phyloP scores from a whole-genome alignment of 2,797 vertebrate genomes.

The Odontamblyopus lacepedii region DNA sequence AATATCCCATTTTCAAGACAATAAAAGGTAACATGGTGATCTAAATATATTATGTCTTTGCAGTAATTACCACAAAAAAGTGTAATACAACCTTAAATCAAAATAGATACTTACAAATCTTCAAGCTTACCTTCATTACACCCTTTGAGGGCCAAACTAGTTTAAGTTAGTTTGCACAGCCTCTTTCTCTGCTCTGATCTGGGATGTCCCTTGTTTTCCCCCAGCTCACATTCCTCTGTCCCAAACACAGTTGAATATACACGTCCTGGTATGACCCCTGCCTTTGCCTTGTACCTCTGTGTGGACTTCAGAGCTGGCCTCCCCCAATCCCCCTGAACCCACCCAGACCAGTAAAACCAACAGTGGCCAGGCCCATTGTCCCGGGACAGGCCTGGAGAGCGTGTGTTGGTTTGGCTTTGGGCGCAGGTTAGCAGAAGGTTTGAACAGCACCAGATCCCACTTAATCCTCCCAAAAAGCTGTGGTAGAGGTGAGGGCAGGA shows the following conservation, averaged over 20 bases:
- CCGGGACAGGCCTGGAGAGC: constrained; percentile 60
- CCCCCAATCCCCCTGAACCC: constrained; percentile 56
- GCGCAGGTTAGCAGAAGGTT: constrained; percentile 69
- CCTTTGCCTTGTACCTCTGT: constrained; percentile 19
- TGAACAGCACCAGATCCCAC: constrained; percentile 69
- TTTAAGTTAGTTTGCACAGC: too few species aligned
- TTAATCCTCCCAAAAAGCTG: constrained; percentile 70
- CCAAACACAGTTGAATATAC: constrained; percentile 42
- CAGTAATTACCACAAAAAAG: too few species aligned
- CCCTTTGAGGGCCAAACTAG: too few species aligned
- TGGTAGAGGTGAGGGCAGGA: constrained; percentile 53
- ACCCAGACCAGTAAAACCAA: constrained; percentile 70
- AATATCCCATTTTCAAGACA: too few species aligned
- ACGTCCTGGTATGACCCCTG: constrained; percentile 44
- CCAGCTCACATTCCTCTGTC: constrained; percentile 67
- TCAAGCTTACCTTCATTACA: too few species aligned
- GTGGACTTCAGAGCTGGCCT: constrained; percentile 63
- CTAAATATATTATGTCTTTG: too few species aligned
- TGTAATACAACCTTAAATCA: too few species aligned
- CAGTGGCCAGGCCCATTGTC: constrained; percentile 68
- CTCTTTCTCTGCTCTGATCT: constrained; percentile 36
- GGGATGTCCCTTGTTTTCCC: constrained; percentile 60
- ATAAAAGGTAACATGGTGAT: too few species aligned
- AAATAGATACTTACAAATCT: too few species aligned
- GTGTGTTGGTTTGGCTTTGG: constrained; percentile 72